Conservation (phyloP, 2,888 invertebrate genomes). For the Taphrorychus bicolor region DNA sequence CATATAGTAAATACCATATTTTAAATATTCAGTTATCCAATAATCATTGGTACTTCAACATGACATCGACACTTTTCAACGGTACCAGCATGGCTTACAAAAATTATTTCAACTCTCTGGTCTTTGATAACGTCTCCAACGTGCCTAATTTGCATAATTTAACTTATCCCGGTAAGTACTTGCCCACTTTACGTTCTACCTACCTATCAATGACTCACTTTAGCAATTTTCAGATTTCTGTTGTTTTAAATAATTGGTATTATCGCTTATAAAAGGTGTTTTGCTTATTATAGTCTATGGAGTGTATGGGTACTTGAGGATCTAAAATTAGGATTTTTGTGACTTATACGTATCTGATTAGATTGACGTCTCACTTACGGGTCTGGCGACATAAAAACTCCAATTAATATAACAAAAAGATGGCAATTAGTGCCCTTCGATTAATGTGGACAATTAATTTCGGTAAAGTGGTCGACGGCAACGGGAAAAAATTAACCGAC, state of each 20-base stretch:
- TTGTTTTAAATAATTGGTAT: too few relatives aligned
- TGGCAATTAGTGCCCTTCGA: conserved; percentile 26
- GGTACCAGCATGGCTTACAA: conserved; percentile 49
- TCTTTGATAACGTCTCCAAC: conserved; percentile 44
- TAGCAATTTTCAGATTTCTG: too few relatives aligned
- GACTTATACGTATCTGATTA: neutral
- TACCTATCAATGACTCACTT: neutral
- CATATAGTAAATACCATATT: conserved; percentile 57
- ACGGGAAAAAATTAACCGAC: conserved; percentile 33
- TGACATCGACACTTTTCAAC: conserved; percentile 55
- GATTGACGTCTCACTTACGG: too few relatives aligned
- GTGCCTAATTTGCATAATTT: conserved; percentile 41
- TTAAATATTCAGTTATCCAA: conserved; percentile 59
- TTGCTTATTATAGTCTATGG: too few relatives aligned
- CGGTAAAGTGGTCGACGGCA: conserved; percentile 24
- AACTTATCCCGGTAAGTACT: conserved; percentile 47
- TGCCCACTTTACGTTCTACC: neutral
- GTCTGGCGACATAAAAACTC: too few relatives aligned
- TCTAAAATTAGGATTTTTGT: too few relatives aligned
- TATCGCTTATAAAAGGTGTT: too few relatives aligned
- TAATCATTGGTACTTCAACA: conserved; percentile 56
- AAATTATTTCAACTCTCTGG: conserved; percentile 51
- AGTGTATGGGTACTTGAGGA: too few relatives aligned
- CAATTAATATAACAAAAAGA: conserved; percentile 29
- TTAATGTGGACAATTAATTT: conserved; percentile 32